Conservation (phyloP, 2,888 invertebrate species). For the Anthophora plumipes region DNA sequence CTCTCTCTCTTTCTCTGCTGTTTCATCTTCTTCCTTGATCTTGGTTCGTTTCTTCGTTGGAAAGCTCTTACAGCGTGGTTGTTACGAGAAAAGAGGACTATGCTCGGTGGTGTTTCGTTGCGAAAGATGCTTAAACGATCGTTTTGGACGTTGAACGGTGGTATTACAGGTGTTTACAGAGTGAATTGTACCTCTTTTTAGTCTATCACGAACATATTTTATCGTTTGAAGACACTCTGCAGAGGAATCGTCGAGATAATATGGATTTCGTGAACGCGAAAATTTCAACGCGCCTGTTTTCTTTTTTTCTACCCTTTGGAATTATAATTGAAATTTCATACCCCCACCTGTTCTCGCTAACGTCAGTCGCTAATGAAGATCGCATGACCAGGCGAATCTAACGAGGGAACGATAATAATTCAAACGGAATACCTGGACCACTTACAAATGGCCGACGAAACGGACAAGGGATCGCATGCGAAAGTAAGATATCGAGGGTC, state of each 20-base stretch:
- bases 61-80: constrained; percentile 17
- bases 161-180: constrained; percentile 24
- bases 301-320: too few relatives aligned
- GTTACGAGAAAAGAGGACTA: constrained; percentile 25
- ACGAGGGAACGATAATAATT: constrained; percentile 48
- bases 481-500: constrained; percentile 60
- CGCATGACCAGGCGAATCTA: constrained; percentile 32
- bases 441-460: constrained; percentile 51
- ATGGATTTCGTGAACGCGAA: background rate
- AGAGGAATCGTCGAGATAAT: background rate
- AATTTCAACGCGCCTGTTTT: background rate
- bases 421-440: constrained; percentile 36
- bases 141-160: constrained; percentile 13
- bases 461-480: constrained; percentile 49
- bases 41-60: background rate
- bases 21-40: too few relatives aligned
- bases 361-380: constrained; percentile 54
- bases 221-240: background rate
- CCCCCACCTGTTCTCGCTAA: too few relatives aligned
- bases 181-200: constrained; percentile 13
- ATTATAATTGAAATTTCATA: too few relatives aligned
- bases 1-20: too few relatives aligned
- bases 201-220: background rate
- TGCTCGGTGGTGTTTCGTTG: constrained; percentile 29
- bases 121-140: constrained; percentile 29